Evolutionary conservation across 2,888 invertebrate species (phyloP).

Genomic region (Dicycla oo): DNA sequence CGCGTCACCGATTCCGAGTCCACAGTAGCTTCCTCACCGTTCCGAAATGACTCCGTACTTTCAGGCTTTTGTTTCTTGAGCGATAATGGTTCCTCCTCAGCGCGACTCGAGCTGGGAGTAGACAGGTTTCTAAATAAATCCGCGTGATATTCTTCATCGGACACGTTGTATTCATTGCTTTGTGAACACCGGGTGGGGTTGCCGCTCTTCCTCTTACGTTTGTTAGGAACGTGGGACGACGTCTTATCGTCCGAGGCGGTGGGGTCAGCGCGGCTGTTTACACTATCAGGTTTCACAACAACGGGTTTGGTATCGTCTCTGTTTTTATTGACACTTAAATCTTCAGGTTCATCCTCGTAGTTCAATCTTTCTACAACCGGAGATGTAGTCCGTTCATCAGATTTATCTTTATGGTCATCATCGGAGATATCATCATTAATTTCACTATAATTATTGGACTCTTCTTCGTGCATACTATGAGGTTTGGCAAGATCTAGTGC

Average conservation of each 20-base stretch:
- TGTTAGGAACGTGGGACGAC: slow-evolving; percentile 90
- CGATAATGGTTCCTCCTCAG: slow-evolving; percentile 85
- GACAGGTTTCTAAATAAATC: slow-evolving; percentile 87
- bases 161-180: slow-evolving; percentile 86
- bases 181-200: slow-evolving; percentile 95
- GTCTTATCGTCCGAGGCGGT: slow-evolving; percentile 86
- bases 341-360: slow-evolving; percentile 92
- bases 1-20: slow-evolving; percentile 83
- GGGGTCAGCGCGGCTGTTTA: slow-evolving; percentile 77
- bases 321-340: slow-evolving; percentile 92
- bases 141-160: slow-evolving; percentile 86
- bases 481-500: slow-evolving; percentile 82
- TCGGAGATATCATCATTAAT: slow-evolving; percentile 82
- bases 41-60: slow-evolving; percentile 86
- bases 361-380: slow-evolving; percentile 80
- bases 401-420: slow-evolving; percentile 78
- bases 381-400: slow-evolving; percentile 72
- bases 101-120: slow-evolving; percentile 82
- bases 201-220: slow-evolving; percentile 95
- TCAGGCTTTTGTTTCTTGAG: slow-evolving; percentile 88
- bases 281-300: slow-evolving; percentile 78
- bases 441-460: slow-evolving; percentile 83
- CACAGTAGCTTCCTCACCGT: slow-evolving; percentile 83
- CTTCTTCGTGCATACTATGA: slow-evolving; percentile 77
- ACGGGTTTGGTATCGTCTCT: slow-evolving; percentile 90